Base-by-base conservation (phyloP, 2,113 vertebrate species). In the Hucho hucho region DNA sequence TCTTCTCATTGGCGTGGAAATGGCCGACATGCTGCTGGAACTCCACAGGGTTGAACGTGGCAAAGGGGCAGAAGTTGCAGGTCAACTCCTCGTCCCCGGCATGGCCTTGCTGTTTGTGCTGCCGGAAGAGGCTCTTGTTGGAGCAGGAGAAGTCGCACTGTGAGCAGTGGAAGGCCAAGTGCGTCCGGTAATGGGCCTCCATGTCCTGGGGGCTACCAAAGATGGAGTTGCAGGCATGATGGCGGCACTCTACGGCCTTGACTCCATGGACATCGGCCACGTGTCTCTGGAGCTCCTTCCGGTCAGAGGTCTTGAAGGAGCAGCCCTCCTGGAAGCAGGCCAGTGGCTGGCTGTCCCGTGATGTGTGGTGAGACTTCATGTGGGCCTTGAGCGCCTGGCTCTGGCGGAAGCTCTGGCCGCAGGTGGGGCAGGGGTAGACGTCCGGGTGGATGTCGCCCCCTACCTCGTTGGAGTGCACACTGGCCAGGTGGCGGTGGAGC, bases 1-100 rank as follows among this genome's bases (percentile, higher is more conserved):
- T 97, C 91, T 98, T 98, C 90, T 99, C 98, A 0, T 93, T 95
- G 81, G 97, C 97, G 0, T 99, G 98, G 90, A 98, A 90, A 87
- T 95, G 97, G 84, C 94, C 95, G 1, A 96, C 79, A 0, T 99
- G 98, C 84, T 95, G 95, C 0, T 95, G 92, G 25, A 95, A 98
- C 87, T 96, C 94, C 86, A 99, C 96, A 0, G 97, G 95, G 88
- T 99, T 98, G 64, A 97, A 98, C 0, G 96, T 97, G 74, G 88
- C 85, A 0, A 95, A 99, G 58, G 95, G 84, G 79, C 98, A 99
- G 78, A 98, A 99, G 76, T 87, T 82, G 24, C 98, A 99, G 76
- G 83, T 83, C 5, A 98, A 93, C 81, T 95, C 86, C 70, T 95
- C 90, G 0, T 80, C 91, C 59, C 97, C 98, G 0, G 95, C 87